Evolutionary conservation across 2,888 invertebrate genomes (phyloP).

Genomic region (Eutolmus rufibarbis): DNA sequence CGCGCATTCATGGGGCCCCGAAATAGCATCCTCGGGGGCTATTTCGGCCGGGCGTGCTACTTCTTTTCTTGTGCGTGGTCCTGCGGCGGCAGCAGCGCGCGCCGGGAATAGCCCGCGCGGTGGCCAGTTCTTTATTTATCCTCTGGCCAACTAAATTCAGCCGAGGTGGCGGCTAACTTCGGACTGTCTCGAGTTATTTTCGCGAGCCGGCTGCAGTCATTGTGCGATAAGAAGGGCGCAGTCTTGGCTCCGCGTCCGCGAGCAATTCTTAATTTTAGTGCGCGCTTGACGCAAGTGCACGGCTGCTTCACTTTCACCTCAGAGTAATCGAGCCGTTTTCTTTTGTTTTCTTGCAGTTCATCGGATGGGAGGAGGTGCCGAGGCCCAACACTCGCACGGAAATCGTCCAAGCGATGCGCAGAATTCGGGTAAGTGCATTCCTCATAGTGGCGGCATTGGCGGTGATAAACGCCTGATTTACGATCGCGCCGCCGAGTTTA

Average conservation of each 20-base stretch:
- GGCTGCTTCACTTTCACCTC: slow-evolving; percentile 29
- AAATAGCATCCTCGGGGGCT: not conserved
- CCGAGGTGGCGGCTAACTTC: slow-evolving; percentile 14
- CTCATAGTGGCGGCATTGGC: not conserved
- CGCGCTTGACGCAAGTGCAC: slow-evolving; percentile 23
- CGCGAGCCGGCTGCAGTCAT: slow-evolving; percentile 15
- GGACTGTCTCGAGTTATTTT: slow-evolving; percentile 38
- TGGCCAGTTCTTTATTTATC: slow-evolving; percentile 39
- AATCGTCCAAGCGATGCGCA: slow-evolving; percentile 98
- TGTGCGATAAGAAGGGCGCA: slow-evolving; percentile 42
- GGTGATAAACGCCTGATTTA: slow-evolving; percentile 25
- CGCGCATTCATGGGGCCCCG: not conserved
- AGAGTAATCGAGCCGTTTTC: slow-evolving; percentile 26
- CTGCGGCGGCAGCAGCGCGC: not conserved
- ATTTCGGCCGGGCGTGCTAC: slow-evolving; percentile 31
- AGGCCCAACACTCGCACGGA: slow-evolving; percentile 95
- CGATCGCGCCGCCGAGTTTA: not conserved
- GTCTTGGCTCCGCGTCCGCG: not conserved
- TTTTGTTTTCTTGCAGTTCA: slow-evolving; percentile 80
- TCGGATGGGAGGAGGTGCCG: slow-evolving; percentile 97
- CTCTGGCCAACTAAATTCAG: slow-evolving; percentile 29
- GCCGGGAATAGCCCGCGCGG: slow-evolving; percentile 6
- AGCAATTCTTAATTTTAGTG: slow-evolving; percentile 24
- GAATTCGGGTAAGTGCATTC: slow-evolving; percentile 84
- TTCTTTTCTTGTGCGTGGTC: slow-evolving; percentile 31